Evolutionary conservation across 2,888 invertebrate genomes (phyloP), one percentile per base, ranked within the genome.

Genomic region (Malachius bipustulatus): DNA sequence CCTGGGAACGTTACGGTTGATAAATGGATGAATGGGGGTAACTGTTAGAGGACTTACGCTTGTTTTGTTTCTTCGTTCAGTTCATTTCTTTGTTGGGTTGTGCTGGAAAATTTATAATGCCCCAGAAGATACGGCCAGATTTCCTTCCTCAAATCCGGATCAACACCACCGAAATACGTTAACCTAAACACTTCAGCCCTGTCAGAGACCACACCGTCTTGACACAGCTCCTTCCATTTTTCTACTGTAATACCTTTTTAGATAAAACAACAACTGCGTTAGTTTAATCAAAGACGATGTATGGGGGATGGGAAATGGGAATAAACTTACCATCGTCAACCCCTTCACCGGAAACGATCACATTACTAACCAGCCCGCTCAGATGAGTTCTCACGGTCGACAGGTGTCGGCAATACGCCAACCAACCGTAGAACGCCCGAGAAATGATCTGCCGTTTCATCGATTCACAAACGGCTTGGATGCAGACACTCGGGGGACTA

Each of bases 361-460:
- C 72, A 1, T 75, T 70, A 57, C 87, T 75, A 0, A 94, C 88
- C 11, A 94, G 66, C 0, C 89, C 90, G 16, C 89, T 85, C 10
- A 94, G 71, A 64, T 94, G 94, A 0, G 87, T 91, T 28, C 93
- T 66, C 1, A 96, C 90, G 0, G 93, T 94, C 19, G 85, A 82
- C 52, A 96, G 66, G 54, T 94, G 93, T 11, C 93, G 70, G 54
- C 91, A 91, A 58, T 94, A 90, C 1, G 91, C 90, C 40, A 93
- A 66, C 94, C 93, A 94, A 32, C 94, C 94, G 59, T 93, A 93
- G 63, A 94, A 94, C 9, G 94, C 94, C 38, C 94, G 69, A 0
- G 91, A 91, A 45, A 93, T 84, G 38, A 96, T 93, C 65, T 94
- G 93, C 8, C 85, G 76, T 41, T 83, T 80, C 93, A 94, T 94